Conservation (phyloP, 2,113 vertebrate genomes). For the Cyprinodon variegatus region DNA sequence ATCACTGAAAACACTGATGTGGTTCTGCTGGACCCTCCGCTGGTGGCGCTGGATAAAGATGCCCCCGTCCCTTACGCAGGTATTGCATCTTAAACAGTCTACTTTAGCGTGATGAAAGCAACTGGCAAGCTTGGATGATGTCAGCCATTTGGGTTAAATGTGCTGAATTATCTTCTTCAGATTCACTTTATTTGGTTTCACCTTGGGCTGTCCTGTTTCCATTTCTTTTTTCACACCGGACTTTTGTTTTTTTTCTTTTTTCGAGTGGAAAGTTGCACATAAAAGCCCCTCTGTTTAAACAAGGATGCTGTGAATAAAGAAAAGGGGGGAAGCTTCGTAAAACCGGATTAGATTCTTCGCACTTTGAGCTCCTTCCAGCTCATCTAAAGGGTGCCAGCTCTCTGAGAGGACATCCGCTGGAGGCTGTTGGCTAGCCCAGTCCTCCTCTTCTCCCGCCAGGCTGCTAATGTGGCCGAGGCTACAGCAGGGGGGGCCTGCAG, state of each 20-base stretch:
- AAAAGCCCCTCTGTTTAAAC: conserved; percentile 35
- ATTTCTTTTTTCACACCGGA: conserved; percentile 38
- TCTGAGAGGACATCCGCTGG: conserved; percentile 60
- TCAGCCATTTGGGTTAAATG: background rate
- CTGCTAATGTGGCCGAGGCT: conserved; percentile 67
- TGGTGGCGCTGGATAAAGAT: conserved; percentile 97
- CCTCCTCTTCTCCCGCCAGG: conserved; percentile 59
- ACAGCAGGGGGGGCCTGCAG: conserved; percentile 37
- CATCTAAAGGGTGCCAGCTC: conserved; percentile 56
- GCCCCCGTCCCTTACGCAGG: conserved; percentile 95
- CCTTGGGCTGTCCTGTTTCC: conserved; percentile 8
- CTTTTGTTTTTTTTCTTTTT: conserved; percentile 43
- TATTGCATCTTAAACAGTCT: conserved; percentile 58
- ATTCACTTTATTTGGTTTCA: conserved; percentile 18
- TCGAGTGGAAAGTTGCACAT: conserved; percentile 43
- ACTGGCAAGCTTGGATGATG: background rate
- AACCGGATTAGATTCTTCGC: conserved; percentile 68
- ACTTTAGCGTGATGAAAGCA: background rate
- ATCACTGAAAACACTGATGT: conserved; percentile 95
- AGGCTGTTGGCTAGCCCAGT: conserved; percentile 43
- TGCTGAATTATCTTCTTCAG: conserved; percentile 31
- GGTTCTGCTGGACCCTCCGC: conserved; percentile 93
- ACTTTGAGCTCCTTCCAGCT: conserved; percentile 70
- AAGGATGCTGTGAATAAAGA: conserved; percentile 15
- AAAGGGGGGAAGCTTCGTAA: conserved; percentile 24